A percentile compares a stretch with the other conserved stretches of the same genome.
phyloP scores from a whole-genome alignment of 2,113 vertebrate species.

The Ophthalmolycus amberensis region DNA sequence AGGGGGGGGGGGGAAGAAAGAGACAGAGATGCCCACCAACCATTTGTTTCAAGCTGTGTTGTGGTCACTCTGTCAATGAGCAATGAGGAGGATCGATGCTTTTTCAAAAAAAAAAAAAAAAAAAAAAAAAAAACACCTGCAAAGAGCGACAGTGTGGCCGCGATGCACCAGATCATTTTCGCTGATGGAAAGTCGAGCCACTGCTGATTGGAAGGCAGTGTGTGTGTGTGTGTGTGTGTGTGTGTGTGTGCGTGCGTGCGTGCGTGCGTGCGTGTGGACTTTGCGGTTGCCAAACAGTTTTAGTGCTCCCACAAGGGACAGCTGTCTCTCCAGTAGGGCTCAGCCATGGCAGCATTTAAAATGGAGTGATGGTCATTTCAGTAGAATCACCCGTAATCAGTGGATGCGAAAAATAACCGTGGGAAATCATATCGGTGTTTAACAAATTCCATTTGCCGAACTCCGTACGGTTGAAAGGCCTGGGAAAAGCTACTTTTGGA shows the following conservation, averaged over 20 bases:
- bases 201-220: background rate
- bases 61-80: slow-evolving; percentile 16
- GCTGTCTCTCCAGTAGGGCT: too few relatives aligned
- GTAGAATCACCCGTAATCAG: too few relatives aligned
- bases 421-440: background rate
- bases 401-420: too few relatives aligned
- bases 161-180: background rate
- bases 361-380: too few relatives aligned
- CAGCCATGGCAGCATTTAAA: background rate
- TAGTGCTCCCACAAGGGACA: background rate
- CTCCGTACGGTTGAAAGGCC: background rate
- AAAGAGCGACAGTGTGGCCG: background rate
- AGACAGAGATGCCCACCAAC: background rate
- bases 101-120: background rate
- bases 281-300: slow-evolving; percentile 1
- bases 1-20: background rate
- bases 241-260: background rate
- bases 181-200: slow-evolving; percentile 9
- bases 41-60: background rate
- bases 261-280: background rate
- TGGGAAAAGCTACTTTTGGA: background rate
- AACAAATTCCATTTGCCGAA: background rate
- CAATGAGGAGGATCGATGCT: slow-evolving; percentile 1
- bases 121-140: background rate
- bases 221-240: background rate